phyloP scores from a whole-genome alignment of 2,888 invertebrate species.

The Lysandra bellargus region DNA sequence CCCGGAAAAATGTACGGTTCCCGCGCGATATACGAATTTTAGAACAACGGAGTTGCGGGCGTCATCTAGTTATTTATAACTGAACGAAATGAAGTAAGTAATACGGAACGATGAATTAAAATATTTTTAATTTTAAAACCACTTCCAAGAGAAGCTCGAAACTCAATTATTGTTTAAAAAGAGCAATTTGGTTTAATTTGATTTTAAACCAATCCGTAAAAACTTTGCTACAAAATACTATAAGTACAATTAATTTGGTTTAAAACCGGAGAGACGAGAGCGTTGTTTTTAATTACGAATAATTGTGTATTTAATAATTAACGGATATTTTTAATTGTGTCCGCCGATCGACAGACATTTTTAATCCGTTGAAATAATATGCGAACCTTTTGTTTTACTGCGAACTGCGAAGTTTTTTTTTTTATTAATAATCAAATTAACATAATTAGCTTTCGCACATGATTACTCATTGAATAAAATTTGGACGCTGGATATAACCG shows the following conservation, averaged over 20 bases:
- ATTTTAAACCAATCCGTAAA: background rate
- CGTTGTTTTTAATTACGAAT: constrained; percentile 28
- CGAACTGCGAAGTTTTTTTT: background rate
- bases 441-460: no score
- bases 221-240: background rate
- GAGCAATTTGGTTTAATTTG: background rate
- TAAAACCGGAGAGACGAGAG: background rate
- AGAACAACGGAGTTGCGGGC: no score
- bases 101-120: background rate
- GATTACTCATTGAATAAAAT: no score
- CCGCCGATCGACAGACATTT: constrained; percentile 1
- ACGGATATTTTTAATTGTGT: constrained; percentile 22
- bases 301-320: constrained; percentile 29
- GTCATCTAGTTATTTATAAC: no score
- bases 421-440: background rate
- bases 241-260: constrained; percentile 14
- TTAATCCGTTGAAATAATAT: constrained; percentile 9
- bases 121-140: background rate
- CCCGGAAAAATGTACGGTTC: no score
- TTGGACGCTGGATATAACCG: no score
- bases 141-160: background rate
- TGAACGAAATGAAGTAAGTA: background rate
- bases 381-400: background rate
- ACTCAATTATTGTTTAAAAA: background rate
- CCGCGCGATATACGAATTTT: no score